Evolutionary conservation across 2,113 vertebrate genomes (phyloP).

Genomic region (Columbina picui): DNA sequence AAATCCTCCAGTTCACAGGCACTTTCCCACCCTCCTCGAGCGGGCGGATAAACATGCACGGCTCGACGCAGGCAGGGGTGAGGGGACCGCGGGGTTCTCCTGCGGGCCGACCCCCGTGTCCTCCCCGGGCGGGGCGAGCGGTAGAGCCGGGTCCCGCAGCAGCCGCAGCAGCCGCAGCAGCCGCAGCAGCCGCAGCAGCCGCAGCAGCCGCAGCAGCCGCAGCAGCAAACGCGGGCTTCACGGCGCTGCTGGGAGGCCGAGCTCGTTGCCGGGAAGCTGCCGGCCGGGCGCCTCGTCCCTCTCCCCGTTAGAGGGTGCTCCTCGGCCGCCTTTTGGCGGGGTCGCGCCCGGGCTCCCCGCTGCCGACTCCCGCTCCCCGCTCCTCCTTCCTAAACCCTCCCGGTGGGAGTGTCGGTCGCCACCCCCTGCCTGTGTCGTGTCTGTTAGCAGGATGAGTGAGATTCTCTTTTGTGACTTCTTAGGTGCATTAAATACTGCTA

Average conservation of each 20-base stretch:
- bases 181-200: too few species aligned
- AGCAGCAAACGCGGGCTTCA: rapidly evolving
- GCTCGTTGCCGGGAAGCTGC: rapidly evolving
- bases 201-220: too few species aligned
- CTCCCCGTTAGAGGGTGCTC: neutral
- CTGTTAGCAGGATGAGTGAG: rapidly evolving
- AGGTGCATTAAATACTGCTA: too few species aligned
- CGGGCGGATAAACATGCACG: neutral
- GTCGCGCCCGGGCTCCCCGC: neutral
- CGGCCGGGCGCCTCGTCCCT: neutral
- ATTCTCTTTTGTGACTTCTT: too few species aligned
- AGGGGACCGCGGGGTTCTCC: neutral
- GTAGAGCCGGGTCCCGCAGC: neutral
- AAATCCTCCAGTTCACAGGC: neutral
- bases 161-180: rapidly evolving
- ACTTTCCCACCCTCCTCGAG: neutral
- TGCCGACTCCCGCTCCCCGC: neutral
- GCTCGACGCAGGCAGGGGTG: neutral
- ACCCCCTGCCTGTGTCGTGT: rapidly evolving
- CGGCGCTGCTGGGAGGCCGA: neutral
- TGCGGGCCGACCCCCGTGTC: rapidly evolving
- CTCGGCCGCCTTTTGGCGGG: neutral
- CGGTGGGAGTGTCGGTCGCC: neutral
- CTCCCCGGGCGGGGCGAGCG: too few species aligned
- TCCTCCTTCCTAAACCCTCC: too few species aligned